phyloP scores from a whole-genome alignment of 2,113 vertebrate species.

The Cyphotilapia sp. region DNA sequence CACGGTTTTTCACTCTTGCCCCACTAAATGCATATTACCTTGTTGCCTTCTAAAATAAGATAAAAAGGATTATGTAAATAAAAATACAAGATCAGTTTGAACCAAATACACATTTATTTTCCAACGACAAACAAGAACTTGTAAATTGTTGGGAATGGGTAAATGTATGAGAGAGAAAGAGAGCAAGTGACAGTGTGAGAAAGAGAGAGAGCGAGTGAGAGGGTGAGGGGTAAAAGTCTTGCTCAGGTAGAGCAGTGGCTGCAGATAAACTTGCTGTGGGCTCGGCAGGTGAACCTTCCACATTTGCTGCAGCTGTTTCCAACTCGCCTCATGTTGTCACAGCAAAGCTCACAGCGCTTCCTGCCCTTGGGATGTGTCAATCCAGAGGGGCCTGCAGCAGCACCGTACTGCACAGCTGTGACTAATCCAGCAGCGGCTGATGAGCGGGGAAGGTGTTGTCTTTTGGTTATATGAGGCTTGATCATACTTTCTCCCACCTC shows the following conservation, averaged over 20 bases:
- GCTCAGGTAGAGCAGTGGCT: not conserved
- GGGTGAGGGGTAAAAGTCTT: not conserved
- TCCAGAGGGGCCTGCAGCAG: not conserved
- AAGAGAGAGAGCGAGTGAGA: too few relatives aligned
- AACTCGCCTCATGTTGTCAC: accelerated
- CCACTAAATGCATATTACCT: too few relatives aligned
- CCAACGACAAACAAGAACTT: too few relatives aligned
- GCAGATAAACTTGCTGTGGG: not conserved
- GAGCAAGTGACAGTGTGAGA: too few relatives aligned
- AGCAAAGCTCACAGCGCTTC: accelerated
- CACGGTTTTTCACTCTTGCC: too few relatives aligned
- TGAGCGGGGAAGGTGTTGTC: not conserved
- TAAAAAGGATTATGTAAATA: too few relatives aligned
- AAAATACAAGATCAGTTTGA: too few relatives aligned
- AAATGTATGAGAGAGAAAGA: too few relatives aligned
- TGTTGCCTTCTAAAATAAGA: too few relatives aligned
- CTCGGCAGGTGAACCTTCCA: not conserved
- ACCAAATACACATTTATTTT: too few relatives aligned
- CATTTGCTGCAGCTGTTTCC: not conserved
- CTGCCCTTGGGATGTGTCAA: not conserved
- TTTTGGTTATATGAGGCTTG: not conserved
- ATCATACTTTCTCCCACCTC: not conserved
- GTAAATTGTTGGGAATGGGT: too few relatives aligned
- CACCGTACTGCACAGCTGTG: not conserved
- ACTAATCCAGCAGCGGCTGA: not conserved